A percentile compares a stretch with the other conserved stretches of the same genome.
These are phyloP conservation scores for Melanostigma gelatinosum DNA, from an alignment of 2,113 vertebrate species.

Conservation along the genomic window DNA sequence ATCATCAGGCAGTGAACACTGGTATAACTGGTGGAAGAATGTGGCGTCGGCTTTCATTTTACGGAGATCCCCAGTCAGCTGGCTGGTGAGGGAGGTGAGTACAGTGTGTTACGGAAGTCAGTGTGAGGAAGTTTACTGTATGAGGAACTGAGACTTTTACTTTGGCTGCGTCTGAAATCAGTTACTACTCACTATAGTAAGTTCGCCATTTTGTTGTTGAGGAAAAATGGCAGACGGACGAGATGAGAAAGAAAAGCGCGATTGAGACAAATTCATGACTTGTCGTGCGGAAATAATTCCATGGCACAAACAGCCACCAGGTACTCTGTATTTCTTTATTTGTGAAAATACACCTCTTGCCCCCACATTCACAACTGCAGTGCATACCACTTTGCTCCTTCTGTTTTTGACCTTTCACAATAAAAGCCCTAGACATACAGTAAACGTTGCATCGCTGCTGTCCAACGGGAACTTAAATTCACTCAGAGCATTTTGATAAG, in stretches of 20 bases:
- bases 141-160: conserved; percentile 22
- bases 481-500: too few relatives aligned
- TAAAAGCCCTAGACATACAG: neutral
- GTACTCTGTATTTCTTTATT: too few relatives aligned
- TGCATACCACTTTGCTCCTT: neutral
- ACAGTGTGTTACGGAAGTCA: conserved; percentile 56
- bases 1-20: conserved; percentile 78
- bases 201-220: neutral
- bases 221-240: too few relatives aligned
- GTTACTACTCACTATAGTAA: neutral
- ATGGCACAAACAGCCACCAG: too few relatives aligned
- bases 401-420: neutral
- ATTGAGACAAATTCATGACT: too few relatives aligned
- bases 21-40: conserved; percentile 97
- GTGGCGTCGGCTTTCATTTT: conserved; percentile 86
- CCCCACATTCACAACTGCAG: too few relatives aligned
- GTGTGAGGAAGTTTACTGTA: neutral
- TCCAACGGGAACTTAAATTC: too few relatives aligned
- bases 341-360: too few relatives aligned
- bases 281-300: too few relatives aligned
- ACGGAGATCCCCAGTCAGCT: conserved; percentile 87
- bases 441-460: neutral
- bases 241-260: too few relatives aligned
- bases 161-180: neutral
- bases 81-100: conserved; percentile 93